Conservation (phyloP, 2,797 vertebrate genomes). For the Bovichtus variegatus region DNA sequence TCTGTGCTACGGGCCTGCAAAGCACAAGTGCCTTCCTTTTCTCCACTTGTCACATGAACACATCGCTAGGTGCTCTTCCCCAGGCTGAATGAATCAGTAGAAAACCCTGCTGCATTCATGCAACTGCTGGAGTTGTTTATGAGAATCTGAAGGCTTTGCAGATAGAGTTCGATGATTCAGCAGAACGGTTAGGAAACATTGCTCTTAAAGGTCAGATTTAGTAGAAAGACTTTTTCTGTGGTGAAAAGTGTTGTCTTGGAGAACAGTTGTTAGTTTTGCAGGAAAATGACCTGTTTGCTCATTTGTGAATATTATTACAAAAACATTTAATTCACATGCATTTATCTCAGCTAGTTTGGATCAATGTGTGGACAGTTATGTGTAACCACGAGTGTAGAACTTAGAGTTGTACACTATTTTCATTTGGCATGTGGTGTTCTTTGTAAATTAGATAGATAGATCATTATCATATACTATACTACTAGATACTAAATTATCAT, state of each 20-base stretch:
- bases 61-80: conserved; percentile 6
- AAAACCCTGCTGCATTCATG: neutral
- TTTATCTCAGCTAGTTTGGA: conserved; percentile 35
- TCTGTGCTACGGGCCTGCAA: conserved; percentile 45
- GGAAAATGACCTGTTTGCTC: conserved; percentile 4
- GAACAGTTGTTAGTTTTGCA: neutral
- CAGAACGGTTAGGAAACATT: conserved; percentile 14
- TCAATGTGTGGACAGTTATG: conserved; percentile 29
- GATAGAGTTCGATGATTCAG: conserved; percentile 30
- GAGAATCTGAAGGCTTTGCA: conserved; percentile 14
- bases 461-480: too few relatives aligned
- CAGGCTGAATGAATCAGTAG: neutral
- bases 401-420: neutral
- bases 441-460: too few relatives aligned
- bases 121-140: conserved; percentile 31
- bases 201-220: conserved; percentile 27
- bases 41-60: conserved; percentile 35
- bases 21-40: conserved; percentile 28
- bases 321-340: too few relatives aligned
- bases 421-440: neutral
- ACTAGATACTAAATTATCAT: too few relatives aligned
- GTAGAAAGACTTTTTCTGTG: neutral
- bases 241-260: neutral
- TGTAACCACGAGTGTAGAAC: conserved; percentile 33
- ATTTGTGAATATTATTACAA: conserved; percentile 17